Evolutionary conservation across 1,140 invertebrate genomes (phyloP).

Genomic region (Phthorimaea operculella): DNA sequence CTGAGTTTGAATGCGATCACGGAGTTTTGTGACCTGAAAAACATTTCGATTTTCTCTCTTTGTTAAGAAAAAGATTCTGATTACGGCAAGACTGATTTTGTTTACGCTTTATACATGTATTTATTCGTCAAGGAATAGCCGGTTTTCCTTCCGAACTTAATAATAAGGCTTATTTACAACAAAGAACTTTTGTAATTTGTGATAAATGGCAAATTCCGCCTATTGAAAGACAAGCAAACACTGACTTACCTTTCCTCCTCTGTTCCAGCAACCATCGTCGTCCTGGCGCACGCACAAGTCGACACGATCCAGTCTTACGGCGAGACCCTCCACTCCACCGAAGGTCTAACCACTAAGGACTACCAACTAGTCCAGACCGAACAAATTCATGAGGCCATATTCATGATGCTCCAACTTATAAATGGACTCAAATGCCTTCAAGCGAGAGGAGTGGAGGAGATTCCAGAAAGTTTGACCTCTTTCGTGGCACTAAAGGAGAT

Average conservation of each 20-base stretch:
- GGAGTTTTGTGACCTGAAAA: conserved; percentile 81
- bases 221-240: no score
- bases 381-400: conserved; percentile 65
- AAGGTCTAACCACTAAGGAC: conserved; percentile 62
- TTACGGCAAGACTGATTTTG: no score
- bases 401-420: conserved; percentile 83
- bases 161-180: no score
- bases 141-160: no score
- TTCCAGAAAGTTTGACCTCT: conserved; percentile 74
- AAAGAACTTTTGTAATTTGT: no score
- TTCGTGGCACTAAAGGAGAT: conserved; percentile 72
- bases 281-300: conserved; percentile 76
- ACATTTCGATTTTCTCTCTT: no score
- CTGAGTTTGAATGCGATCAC: conserved; percentile 77
- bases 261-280: conserved; percentile 77
- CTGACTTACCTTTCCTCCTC: no score
- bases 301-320: conserved; percentile 76
- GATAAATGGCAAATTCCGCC: no score
- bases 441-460: conserved; percentile 83
- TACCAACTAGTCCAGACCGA: conserved; percentile 52
- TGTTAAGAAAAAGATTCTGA: no score
- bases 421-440: conserved; percentile 86
- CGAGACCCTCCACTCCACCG: conserved; percentile 64
- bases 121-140: no score
- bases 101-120: no score